Evolutionary conservation across 2,113 vertebrate genomes (phyloP), one percentile per base, ranked within the genome.

Genomic region (Vicugna pacos): DNA sequence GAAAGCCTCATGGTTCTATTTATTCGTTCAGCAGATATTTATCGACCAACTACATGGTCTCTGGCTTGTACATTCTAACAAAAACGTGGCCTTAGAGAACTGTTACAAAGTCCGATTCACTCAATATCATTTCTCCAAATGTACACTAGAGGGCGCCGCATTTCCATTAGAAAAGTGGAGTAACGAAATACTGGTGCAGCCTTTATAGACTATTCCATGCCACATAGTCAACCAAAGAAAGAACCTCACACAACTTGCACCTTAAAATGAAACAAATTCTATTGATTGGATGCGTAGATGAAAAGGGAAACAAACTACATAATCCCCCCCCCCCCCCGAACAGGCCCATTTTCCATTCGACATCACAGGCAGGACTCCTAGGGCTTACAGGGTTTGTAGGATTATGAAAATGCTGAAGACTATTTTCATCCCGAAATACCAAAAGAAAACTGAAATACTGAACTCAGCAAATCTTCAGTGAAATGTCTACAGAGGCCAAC

Each of bases 121-220:
- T 52, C 50, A 13, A 24, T n/a, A 5, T 56, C 56, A 38, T 50
- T 87, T 96, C 93, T 70, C 79, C 56, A 35, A 77, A 7, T 6
- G 60, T 26, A 2, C 95, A 20, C 86, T 50, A 96, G 95, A 95
- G 94, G 86, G 92, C 48, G 69, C 89, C 50, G 28, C 50, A 14
- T 20, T 82, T 83, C 62, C 16, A 6, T 2, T 72, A 6, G 32
- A 26, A 69, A 38, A 79, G 26, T 0, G 8, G 7, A 2, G 10
- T 7, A 26, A 24, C 10, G 0, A 2, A 19, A 2, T 1, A 20
- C 38, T 42, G 38, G 38, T 0, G 56, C 72, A 19, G 60, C 87
- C 16, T 1, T 2, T 1, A 16, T n/a, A 8, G 30, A 26, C 13
- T 17, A 8, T 1, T 20, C 15, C 54, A 2, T 16, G 3, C 4